Evolutionary conservation across 2,888 invertebrate genomes (phyloP).

Genomic region (Lasioglossum marginatum): DNA sequence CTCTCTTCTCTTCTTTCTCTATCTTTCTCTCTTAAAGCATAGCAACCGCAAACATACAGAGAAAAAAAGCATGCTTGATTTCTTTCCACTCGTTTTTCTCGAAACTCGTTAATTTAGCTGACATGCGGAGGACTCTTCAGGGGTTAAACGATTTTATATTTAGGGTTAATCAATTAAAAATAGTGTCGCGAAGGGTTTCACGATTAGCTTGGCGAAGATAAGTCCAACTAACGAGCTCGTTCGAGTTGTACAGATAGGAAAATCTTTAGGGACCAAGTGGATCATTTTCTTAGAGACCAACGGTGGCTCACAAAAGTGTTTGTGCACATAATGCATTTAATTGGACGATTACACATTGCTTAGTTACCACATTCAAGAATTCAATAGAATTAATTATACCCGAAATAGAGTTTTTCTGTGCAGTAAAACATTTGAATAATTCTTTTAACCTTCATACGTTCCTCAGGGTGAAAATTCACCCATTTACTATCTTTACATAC

Average conservation of each 20-base stretch:
- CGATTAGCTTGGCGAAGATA: slow-evolving; percentile 8
- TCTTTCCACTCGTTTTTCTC: neutral
- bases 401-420: neutral
- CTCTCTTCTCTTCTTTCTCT: neutral
- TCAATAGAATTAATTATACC: neutral
- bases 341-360: neutral
- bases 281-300: slow-evolving; percentile 77
- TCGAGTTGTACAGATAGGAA: slow-evolving; percentile 51
- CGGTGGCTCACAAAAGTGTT: neutral
- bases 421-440: neutral
- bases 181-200: neutral
- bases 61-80: neutral
- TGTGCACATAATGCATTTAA: neutral
- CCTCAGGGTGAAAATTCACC: too few species aligned
- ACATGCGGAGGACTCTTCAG: neutral
- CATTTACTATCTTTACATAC: too few species aligned
- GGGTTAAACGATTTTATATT: neutral
- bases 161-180: neutral
- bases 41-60: neutral
- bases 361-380: too few species aligned
- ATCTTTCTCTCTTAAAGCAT: neutral
- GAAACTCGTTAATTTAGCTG: neutral
- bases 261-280: slow-evolving; percentile 81
- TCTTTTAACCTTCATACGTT: too few species aligned
- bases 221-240: slow-evolving; percentile 1